phyloP scores from a whole-genome alignment of 2,888 invertebrate genomes.

The Stenchaetothrips biformis region DNA sequence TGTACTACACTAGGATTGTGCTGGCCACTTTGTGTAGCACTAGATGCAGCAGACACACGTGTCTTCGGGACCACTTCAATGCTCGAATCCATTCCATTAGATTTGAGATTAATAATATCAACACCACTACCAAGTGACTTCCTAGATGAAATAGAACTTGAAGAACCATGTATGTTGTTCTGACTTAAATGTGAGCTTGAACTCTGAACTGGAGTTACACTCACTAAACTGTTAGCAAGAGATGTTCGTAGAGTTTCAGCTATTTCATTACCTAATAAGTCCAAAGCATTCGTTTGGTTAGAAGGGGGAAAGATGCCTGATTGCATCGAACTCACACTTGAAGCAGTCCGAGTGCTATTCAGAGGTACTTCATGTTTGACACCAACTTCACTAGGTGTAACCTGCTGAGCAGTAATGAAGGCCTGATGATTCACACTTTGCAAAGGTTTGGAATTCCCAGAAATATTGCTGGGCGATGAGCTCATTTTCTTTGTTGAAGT shows the following conservation, averaged over 20 bases:
- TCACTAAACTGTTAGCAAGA: background rate
- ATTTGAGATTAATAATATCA: background rate
- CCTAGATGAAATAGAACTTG: background rate
- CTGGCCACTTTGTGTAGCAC: background rate
- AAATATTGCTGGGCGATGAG: background rate
- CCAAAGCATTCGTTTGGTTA: background rate
- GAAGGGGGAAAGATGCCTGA: background rate
- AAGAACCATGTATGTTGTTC: background rate
- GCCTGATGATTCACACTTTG: background rate
- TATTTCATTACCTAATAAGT: background rate
- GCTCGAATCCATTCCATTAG: background rate
- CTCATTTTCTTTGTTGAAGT: background rate
- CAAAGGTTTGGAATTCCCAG: background rate
- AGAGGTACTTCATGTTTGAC: background rate
- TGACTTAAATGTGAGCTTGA: background rate
- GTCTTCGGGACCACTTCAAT: background rate
- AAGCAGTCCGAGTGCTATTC: background rate
- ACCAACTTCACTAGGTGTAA: background rate
- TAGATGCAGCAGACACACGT: background rate
- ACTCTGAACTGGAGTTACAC: slow-evolving; percentile 7
- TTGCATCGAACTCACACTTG: background rate
- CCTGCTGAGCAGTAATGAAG: background rate
- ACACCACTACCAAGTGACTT: background rate
- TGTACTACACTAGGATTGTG: background rate
- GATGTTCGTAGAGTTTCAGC: background rate